These are phyloP conservation scores for Actias luna DNA, from an alignment of 2,888 invertebrate species.

Conservation along the genomic window DNA sequence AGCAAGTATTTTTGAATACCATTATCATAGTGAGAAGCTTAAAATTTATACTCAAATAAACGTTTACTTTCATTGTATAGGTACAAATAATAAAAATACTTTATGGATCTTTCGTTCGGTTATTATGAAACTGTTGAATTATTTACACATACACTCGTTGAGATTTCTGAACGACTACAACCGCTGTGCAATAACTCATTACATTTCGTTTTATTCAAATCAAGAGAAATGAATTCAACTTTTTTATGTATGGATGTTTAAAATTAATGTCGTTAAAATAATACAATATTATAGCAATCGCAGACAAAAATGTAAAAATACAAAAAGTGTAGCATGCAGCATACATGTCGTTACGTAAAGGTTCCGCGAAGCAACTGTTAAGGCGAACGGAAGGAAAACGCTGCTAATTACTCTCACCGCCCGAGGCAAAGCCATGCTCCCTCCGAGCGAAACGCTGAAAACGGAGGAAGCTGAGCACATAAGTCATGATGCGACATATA, in stretches of 20 bases:
- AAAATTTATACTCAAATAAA: neutral
- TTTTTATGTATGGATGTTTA: no score
- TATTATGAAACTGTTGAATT: no score
- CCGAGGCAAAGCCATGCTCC: constrained; percentile 52
- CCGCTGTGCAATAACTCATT: no score
- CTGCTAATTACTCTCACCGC: constrained; percentile 73
- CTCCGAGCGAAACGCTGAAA: constrained; percentile 39
- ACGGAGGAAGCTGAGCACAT: constrained; percentile 41
- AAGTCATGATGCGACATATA: constrained; percentile 18
- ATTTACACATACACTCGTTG: no score
- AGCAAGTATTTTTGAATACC: neutral
- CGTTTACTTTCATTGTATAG: no score
- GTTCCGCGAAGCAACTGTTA: constrained; percentile 30
- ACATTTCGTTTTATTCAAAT: no score
- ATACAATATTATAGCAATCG: neutral
- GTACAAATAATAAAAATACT: no score
- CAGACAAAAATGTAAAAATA: neutral
- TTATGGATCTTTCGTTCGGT: no score
- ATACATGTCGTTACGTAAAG: constrained; percentile 22
- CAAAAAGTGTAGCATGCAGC: constrained; percentile 15
- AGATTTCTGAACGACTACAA: no score
- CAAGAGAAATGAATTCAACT: no score
- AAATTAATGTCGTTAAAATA: neutral
- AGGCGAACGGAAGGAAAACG: constrained; percentile 69
- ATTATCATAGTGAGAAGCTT: neutral